These are phyloP conservation scores for Micromys minutus DNA, from an alignment of 2,113 vertebrate species.

Conservation along the genomic window DNA sequence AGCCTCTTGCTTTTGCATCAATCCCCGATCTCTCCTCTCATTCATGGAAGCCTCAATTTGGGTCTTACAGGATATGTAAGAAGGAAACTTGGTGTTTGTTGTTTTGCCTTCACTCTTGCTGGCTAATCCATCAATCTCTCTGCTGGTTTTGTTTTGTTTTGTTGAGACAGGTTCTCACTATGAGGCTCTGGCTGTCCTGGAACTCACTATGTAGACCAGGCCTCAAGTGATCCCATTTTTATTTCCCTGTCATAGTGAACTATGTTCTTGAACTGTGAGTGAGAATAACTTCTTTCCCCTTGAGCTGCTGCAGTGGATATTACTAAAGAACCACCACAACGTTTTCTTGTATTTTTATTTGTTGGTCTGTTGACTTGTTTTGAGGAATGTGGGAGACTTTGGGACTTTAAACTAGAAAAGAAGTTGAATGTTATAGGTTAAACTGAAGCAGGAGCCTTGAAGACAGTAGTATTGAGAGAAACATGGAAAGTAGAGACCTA, in stretches of 20 bases:
- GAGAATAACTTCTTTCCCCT: background rate
- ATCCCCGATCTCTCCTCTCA: too few species aligned
- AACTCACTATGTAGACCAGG: background rate
- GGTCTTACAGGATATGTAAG: background rate
- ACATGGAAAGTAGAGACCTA: background rate
- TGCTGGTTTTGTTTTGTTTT: background rate
- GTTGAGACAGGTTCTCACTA: background rate
- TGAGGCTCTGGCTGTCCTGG: background rate
- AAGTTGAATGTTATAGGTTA: background rate
- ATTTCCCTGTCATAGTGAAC: background rate
- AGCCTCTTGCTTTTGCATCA: too few species aligned
- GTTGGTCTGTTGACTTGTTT: background rate
- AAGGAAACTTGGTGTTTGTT: background rate
- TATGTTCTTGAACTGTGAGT: background rate
- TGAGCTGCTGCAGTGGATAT: background rate
- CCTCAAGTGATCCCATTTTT: background rate
- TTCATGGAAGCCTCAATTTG: too few species aligned
- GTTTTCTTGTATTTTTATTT: background rate
- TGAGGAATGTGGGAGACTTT: background rate
- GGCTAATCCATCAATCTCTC: background rate
- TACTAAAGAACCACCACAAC: background rate
- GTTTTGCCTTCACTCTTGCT: background rate
- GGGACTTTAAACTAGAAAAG: background rate
- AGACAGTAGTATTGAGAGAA: background rate
- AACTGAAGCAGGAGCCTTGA: background rate